Percentiles rank a stretch among this genome's conserved stretches.
Conservation (phyloP, 2,113 vertebrate genomes). For the Diglossa brunneiventris region DNA sequence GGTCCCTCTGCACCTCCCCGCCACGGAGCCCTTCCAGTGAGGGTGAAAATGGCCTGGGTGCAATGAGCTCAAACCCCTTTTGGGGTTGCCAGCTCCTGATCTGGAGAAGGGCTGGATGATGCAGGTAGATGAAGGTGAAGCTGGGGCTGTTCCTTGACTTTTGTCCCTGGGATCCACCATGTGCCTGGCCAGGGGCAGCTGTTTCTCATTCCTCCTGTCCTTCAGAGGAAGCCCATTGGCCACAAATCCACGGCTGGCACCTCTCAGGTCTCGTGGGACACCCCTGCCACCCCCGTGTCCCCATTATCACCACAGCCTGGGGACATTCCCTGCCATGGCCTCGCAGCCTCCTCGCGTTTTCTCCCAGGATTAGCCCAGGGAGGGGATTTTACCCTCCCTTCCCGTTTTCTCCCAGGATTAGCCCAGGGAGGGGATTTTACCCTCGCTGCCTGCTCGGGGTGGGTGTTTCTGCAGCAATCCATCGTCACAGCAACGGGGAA, state of each 20-base stretch:
- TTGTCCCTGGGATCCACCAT: rapidly evolving
- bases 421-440: background rate
- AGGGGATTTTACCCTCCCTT: background rate
- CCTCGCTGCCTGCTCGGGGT: background rate
- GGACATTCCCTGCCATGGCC: background rate
- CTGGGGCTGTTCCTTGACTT: background rate
- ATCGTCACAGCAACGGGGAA: background rate
- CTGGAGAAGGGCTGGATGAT: background rate
- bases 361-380: background rate
- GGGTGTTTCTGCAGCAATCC: background rate
- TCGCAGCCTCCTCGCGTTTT: background rate
- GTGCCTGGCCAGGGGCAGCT: background rate
- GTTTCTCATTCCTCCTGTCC: background rate
- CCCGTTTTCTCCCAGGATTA: background rate
- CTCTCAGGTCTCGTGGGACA: background rate
- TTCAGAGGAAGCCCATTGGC: background rate
- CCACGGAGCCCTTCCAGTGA: rapidly evolving
- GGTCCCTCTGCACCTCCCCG: rapidly evolving
- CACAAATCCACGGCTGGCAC: rapidly evolving
- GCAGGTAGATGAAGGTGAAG: background rate
- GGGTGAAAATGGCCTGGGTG: rapidly evolving
- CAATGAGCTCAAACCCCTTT: rapidly evolving
- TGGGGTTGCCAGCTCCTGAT: background rate
- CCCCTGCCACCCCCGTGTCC: rapidly evolving
- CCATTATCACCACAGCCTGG: rapidly evolving